Conservation (phyloP, 1,140 invertebrate species). For the Lepidurus couesii region DNA sequence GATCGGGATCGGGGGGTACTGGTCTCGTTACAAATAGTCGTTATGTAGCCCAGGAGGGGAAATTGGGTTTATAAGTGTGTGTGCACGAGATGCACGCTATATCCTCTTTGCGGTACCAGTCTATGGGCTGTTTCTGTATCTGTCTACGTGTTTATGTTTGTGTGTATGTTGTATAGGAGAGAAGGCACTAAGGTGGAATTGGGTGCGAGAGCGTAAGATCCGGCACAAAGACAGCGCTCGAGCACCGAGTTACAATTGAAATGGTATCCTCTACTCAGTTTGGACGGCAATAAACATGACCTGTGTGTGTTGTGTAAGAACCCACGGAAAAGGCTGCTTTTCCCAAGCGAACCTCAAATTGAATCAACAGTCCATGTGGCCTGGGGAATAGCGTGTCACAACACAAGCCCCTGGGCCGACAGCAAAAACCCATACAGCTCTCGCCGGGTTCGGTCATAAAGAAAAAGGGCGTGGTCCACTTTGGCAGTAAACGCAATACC, state of each 20-base stretch:
- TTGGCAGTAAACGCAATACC: not conserved
- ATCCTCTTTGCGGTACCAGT: not conserved
- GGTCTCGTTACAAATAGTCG: conserved; percentile 18
- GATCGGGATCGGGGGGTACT: not conserved
- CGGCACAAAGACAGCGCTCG: not conserved
- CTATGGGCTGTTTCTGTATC: not conserved
- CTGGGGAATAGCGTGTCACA: not conserved
- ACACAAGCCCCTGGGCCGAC: not conserved
- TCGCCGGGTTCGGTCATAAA: not conserved
- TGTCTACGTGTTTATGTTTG: too few relatives aligned
- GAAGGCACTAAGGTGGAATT: conserved; percentile 5
- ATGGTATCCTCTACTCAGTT: not conserved
- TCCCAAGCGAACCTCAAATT: not conserved
- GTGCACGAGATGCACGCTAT: conserved; percentile 11
- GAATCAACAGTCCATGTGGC: conserved; percentile 11
- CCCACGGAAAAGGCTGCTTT: not conserved
- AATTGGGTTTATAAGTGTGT: not conserved
- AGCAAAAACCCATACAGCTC: not conserved
- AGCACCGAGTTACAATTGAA: conserved; percentile 7
- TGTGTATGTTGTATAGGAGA: not conserved
- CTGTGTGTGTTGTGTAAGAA: not conserved
- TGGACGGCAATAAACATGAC: conserved; percentile 5
- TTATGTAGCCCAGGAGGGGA: not conserved
- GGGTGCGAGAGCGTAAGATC: not conserved
- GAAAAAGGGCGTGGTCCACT: conserved; percentile 3